Conservation (phyloP, 2,113 vertebrate species). For the Ammodytes dubius region DNA sequence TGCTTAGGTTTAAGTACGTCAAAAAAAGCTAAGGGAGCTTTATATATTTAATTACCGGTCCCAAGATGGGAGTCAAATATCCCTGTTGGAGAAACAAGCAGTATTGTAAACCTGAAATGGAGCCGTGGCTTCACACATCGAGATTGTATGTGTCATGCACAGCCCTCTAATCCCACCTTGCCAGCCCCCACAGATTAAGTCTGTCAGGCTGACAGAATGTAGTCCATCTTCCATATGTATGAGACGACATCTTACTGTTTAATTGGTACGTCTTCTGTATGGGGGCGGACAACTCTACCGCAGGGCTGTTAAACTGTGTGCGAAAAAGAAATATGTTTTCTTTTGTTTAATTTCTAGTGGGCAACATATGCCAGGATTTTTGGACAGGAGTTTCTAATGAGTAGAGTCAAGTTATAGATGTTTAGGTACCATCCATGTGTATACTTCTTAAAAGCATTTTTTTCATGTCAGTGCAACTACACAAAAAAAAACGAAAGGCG, state of each 20-base stretch:
- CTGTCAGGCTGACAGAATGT: constrained; percentile 26
- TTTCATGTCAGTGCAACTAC: constrained; percentile 5
- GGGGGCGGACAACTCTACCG: not conserved
- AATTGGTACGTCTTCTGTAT: constrained; percentile 35
- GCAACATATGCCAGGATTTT: not conserved
- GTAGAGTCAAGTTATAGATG: not conserved
- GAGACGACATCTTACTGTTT: constrained; percentile 39
- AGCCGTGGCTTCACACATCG: constrained; percentile 27
- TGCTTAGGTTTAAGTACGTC: not conserved
- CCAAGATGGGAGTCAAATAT: not conserved
- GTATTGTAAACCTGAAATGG: constrained; percentile 5
- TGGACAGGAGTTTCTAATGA: constrained; percentile 14
- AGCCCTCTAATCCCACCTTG: constrained; percentile 21
- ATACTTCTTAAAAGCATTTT: constrained; percentile 1
- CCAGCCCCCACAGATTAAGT: not conserved
- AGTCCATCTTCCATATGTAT: constrained; percentile 36
- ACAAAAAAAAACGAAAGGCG: not conserved
- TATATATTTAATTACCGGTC: not conserved
- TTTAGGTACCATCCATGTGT: not conserved
- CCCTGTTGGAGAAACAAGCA: not conserved
- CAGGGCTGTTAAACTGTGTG: constrained; percentile 5
- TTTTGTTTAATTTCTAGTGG: not conserved
- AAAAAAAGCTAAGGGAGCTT: not conserved
- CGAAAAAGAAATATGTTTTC: not conserved
- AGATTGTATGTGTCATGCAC: constrained; percentile 43